phyloP scores from a whole-genome alignment of 2,797 vertebrate genomes.

The Galaxias olidus region DNA sequence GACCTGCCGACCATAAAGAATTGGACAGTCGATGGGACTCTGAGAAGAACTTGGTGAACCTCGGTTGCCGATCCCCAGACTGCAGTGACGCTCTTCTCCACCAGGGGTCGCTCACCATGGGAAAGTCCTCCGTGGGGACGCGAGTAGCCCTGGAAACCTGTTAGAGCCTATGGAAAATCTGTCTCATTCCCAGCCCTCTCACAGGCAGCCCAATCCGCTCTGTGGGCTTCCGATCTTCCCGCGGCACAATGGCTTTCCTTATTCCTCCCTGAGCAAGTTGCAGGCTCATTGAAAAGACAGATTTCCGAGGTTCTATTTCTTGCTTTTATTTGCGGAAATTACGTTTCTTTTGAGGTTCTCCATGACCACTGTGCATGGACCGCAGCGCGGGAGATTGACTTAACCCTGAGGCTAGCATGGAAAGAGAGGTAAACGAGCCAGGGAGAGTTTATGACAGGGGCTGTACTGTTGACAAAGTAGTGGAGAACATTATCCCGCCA shows the following conservation, averaged over 20 bases:
- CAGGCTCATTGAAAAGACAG: slow-evolving; percentile 10
- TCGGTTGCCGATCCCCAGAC: not conserved
- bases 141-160: slow-evolving; percentile 28
- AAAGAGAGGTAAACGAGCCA: slow-evolving; percentile 23
- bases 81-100: slow-evolving; percentile 49
- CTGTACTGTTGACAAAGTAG: not conserved
- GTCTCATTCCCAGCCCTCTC: slow-evolving; percentile 49
- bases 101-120: slow-evolving; percentile 59
- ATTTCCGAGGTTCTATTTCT: slow-evolving; percentile 34
- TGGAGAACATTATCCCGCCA: too few species aligned
- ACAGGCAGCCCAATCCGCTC: slow-evolving; percentile 30
- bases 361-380: slow-evolving; percentile 1
- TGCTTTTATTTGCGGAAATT: slow-evolving; percentile 21
- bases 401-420: slow-evolving; percentile 16
- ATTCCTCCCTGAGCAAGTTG: slow-evolving; percentile 31
- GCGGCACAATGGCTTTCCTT: slow-evolving; percentile 21
- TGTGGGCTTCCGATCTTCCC: slow-evolving; percentile 29
- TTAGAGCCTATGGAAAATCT: slow-evolving; percentile 61
- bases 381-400: slow-evolving; percentile 21
- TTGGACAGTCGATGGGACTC: too few species aligned
- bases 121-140: not conserved
- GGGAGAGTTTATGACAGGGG: not conserved
- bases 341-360: slow-evolving; percentile 24
- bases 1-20: too few species aligned
- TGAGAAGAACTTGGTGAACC: too few species aligned